Conservation (phyloP, 2,888 invertebrate genomes). For the Physocephala rufipes region DNA sequence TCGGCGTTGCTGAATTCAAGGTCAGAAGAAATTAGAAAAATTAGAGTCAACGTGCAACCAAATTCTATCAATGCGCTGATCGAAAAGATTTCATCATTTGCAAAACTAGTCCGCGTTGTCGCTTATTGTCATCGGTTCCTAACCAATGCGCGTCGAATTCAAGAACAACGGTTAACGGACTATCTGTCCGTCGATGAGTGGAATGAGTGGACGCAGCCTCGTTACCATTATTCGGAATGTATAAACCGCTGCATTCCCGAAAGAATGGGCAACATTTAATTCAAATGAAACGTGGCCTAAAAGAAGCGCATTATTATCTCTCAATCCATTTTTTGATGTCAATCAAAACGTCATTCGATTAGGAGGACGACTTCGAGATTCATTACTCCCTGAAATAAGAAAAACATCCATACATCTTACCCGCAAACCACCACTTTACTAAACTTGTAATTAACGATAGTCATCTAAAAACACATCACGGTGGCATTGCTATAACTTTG, state of each 20-base stretch:
- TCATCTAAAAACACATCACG: slow-evolving; percentile 15
- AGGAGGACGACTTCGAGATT: slow-evolving; percentile 18
- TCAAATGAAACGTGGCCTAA: background rate
- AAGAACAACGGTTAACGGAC: background rate
- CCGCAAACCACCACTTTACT: slow-evolving; percentile 11
- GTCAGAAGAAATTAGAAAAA: background rate
- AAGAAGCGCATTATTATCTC: slow-evolving; percentile 10
- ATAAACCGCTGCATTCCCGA: slow-evolving; percentile 19
- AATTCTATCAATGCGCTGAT: slow-evolving; percentile 9
- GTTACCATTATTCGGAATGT: slow-evolving; percentile 6
- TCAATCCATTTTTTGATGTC: slow-evolving; percentile 17
- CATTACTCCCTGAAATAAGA: slow-evolving; percentile 5
- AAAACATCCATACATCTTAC: slow-evolving; percentile 22
- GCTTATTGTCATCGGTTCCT: slow-evolving; percentile 23
- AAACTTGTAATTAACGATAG: background rate
- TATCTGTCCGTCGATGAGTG: background rate
- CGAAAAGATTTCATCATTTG: slow-evolving; percentile 18
- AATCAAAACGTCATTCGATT: background rate
- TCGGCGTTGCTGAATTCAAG: background rate
- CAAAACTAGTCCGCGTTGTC: slow-evolving; percentile 17
- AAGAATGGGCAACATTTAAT: slow-evolving; percentile 23
- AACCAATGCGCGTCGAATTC: slow-evolving; percentile 2
- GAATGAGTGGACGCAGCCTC: slow-evolving; percentile 3
- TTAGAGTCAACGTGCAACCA: background rate
- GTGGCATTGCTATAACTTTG: slow-evolving; percentile 16